phyloP scores from a whole-genome alignment of 2,113 vertebrate species.

The Mastomys coucha region DNA sequence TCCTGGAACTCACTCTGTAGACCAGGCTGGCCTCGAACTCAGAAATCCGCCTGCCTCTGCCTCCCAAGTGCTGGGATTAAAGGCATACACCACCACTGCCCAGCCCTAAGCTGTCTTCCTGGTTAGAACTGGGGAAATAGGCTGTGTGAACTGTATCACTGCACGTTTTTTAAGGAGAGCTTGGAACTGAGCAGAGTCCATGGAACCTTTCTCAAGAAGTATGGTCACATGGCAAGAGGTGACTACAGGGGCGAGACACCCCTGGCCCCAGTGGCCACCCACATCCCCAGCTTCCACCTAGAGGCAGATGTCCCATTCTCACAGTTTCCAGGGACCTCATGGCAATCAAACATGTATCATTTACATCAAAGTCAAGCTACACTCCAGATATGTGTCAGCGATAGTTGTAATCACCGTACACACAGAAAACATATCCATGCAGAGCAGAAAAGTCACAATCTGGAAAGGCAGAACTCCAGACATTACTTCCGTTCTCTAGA shows the following conservation, averaged over 20 bases:
- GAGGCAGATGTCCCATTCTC: background rate
- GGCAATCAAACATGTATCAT: background rate
- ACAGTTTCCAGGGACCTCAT: background rate
- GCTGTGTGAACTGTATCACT: background rate
- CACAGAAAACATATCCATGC: background rate
- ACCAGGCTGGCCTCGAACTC: too few species aligned
- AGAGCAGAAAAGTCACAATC: background rate
- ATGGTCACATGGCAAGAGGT: background rate
- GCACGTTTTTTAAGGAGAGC: background rate
- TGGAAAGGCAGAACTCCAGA: background rate
- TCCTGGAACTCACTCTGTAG: too few species aligned
- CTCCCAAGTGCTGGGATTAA: too few species aligned
- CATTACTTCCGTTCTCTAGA: background rate
- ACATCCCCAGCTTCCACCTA: background rate
- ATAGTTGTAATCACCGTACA: fast-evolving
- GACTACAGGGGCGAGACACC: too few species aligned
- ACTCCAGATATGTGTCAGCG: background rate
- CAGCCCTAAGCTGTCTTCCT: too few species aligned
- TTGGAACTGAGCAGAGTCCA: fast-evolving
- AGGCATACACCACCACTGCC: too few species aligned
- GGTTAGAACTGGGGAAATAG: background rate
- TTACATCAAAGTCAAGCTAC: background rate
- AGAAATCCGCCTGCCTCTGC: too few species aligned
- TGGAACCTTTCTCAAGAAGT: background rate
- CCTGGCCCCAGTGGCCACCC: background rate